Conservation (phyloP, 1,140 invertebrate species). For the Drosophila athabasca region DNA sequence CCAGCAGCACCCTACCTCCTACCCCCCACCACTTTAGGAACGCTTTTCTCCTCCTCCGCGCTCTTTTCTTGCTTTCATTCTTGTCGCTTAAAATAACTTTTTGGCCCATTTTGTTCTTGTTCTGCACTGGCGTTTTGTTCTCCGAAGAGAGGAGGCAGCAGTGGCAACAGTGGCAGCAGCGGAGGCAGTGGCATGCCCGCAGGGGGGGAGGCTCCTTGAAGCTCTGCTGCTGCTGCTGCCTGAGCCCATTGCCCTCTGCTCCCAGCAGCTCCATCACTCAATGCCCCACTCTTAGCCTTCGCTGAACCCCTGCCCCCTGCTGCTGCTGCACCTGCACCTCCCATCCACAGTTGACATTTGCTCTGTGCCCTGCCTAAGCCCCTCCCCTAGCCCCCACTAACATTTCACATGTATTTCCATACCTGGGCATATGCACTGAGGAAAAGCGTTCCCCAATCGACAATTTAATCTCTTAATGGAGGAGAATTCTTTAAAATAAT, state of each 20-base stretch:
- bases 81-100: slow-evolving; percentile 77
- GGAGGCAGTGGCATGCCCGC: not conserved
- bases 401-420: slow-evolving; percentile 29
- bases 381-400: too few species aligned
- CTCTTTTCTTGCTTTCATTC: slow-evolving; percentile 48
- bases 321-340: slow-evolving; percentile 20
- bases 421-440: too few species aligned
- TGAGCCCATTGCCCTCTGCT: too few species aligned
- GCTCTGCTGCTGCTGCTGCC: too few species aligned
- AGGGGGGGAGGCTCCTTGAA: slow-evolving; percentile 7
- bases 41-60: slow-evolving; percentile 36
- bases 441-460: too few species aligned
- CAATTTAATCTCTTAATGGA: too few species aligned
- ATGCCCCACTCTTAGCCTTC: not conserved
- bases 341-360: slow-evolving; percentile 43
- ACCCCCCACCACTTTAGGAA: slow-evolving; percentile 20
- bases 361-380: slow-evolving; percentile 12
- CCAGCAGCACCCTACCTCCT: not conserved
- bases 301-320: slow-evolving; percentile 12
- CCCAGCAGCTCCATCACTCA: not conserved
- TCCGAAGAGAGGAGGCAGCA: slow-evolving; percentile 1
- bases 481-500: too few species aligned
- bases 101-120: slow-evolving; percentile 70
- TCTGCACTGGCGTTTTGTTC: slow-evolving; percentile 52
- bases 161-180: too few species aligned